Base-by-base conservation (phyloP, 2,113 vertebrate species). In the Microtus oregoni region DNA sequence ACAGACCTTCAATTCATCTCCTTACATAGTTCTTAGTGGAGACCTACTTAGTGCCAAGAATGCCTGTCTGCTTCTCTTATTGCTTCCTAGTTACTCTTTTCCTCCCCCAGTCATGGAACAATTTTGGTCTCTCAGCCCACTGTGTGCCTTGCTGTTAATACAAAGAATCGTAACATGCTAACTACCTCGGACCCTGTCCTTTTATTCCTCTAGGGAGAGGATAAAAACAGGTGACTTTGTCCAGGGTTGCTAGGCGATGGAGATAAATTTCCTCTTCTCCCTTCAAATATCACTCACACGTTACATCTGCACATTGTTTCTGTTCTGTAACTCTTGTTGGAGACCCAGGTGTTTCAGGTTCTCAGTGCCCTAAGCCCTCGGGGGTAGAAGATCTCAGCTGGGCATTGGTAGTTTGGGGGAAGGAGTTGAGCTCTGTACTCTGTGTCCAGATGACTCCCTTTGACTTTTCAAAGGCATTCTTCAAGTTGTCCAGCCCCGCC, bases 201-300 rank as follows among this genome's bases (percentile, higher is more conserved):
- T 72, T 72, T 75, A 38, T 85, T 1, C 81, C 85, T 94, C 72
- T 55, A 58, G 58, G 19, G 58, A 58, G 58, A 58, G 58, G 19
- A 20, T 58, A 58, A 96, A 79, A 94, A 76, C 63, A n/a, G 55
- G 38, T 13, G 91, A 11, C 63, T 92, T 75, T 94, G 11, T 75
- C 76, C 28, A 75, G 82, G 87, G 10, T 26, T 92, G 86, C 76
- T 89, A 67, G 63, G 3, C 50, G 0, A 55, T 19, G 30, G 28
- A 63, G 41, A 20, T 91, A 8, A 73, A n/a, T 73, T 92, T 92
- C 92, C 44, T 32, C 41, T 47, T 83, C 28, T 47, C 44, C 44
- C 44, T 47, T 47, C 7, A 47, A 47, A 47, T 47, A 47, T 47
- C 44, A 47, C 47, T 7, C 47, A 47, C 47, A 9, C 1, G 6